Base-by-base conservation (phyloP, 1,140 invertebrate genomes). In the Drosophila pallidifrons region DNA sequence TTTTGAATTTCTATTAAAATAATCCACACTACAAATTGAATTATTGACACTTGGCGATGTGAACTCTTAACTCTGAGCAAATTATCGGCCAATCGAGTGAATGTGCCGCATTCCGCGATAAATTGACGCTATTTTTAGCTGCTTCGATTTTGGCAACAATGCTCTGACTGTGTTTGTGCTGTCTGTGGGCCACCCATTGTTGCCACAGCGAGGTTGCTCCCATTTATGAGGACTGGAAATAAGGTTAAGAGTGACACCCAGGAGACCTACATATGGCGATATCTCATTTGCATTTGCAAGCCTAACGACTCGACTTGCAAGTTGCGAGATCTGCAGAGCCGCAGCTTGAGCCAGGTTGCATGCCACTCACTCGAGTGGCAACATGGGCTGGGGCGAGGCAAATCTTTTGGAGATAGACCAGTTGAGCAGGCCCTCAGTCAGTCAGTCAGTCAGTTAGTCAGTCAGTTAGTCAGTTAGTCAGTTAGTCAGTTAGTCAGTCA, bases 241-340 rank as follows among this genome's bases (percentile, higher is more conserved):
- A 83, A 74, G 83, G 83, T 88, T 88, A 89, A 88, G 83, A 89
- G 83, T 83, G 83, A 88, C 83, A 88, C 85, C 77, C 83, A 72
- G 61, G 77, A 88, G 85, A 88, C 83, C 83, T 83, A 88, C 83
- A 88, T 88, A 83, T 73, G 77, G 77, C 68, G 61, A 41, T 55
- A 72, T 45, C 75, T 85, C 77, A 85, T 85, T 86, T 86, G 82
- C 82, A 86, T 86, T 85, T 78, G 66, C 68, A 3, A 25, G 63
- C 47, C 81, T 83, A 83, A 83, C 81, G 75, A 77, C 41, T 15
- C 20, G 38, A n/a, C 43, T 57, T 25, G 20, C 41, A 13, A 49
- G 47, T 51, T 25, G 20, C 7, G n/a, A 49, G 47, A 38, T 71
- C 35, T 49, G 35, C 35, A 54, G 46, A 30, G 32, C 20, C 25